Base-by-base conservation (phyloP, 2,113 vertebrate species). In the Geothlypis trichas region DNA sequence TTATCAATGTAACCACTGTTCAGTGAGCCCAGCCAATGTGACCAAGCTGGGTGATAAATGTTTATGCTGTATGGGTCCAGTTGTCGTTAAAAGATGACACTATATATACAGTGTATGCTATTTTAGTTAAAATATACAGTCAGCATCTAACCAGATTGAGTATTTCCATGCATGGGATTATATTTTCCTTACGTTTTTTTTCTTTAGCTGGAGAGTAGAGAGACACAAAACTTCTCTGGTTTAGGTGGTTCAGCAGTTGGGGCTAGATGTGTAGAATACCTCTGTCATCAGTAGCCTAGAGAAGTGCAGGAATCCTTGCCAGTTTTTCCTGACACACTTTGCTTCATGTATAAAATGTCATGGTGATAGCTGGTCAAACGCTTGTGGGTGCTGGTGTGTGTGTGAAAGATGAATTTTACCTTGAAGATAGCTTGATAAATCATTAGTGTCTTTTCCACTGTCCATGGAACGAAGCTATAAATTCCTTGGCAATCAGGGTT, bases 401-500 rank as follows among this genome's bases (percentile, higher is more conserved):
- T 58, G 55, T 59, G 69, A 84, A 44, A 84, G 85, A 84, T 58
- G 49, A 81, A 42, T 95, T 90, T 93, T 87, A 65, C 76, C 72
- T 88, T 78, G 52, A 65, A 72, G 83, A 93, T 91, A 46, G 72
- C 68, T 72, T 95, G 80, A 46, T 93, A 94, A 93, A 81, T 92
- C 76, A 74, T 93, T 65, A 86, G 17, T 39, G 54, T 79, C 5
- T 37, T 95, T 97, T 95, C 95, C 81, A 78, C 49, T 94, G 80
- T 89, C 84, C 37, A 6, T 87, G 91, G 93, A 96, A 84, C 0
- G 0, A 87, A 92, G 61, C 89, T 96, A 21, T 93, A 95, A 95
- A 95, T 95, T 95, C 91, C 93, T 97, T 95, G 96, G 96, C 95
- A 93, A 61, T 23, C 76, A 57, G 57, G 35, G 47, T 93, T 95